Base-by-base conservation (phyloP, 2,113 vertebrate species). In the Oreotrochilus melanogaster region DNA sequence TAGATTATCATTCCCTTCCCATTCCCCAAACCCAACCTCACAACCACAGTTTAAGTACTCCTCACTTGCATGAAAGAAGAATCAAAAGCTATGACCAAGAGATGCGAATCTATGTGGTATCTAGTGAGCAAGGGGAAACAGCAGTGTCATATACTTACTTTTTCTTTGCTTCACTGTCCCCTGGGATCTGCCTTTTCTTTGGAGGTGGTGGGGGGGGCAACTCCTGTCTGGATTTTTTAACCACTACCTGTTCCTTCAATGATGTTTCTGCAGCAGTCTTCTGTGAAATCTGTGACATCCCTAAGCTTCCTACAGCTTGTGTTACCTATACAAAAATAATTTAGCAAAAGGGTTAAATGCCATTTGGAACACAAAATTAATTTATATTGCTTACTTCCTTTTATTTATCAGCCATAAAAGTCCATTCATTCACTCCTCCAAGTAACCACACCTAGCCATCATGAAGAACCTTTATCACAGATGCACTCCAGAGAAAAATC, bases 111-210 rank as follows among this genome's bases (percentile, higher is more conserved):
- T 57, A 22, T 10, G 22, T 8, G 58, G 21, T 31, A 70, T 2
- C 35, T 51, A 76, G 30, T 7, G 7, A 90, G n/a, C 5, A 66
- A 61, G 5, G 10, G 11, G 42, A 89, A 86, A 37, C 2, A 7
- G 7, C 4, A 71, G 24, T 24, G 28, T 23, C 48, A 18, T 11
- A 50, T 56, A 92, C 99, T 98, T 98, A 99, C 99, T 96, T 98
- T 98, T 97, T 98, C 97, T 98, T 98, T 80, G 98, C 97, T 97
- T 99, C 99, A 7, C 74, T 69, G 27, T 99, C 99, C 2, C 97
- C 97, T 27, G 98, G 98, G 88, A 98, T 91, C 97, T 99, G 98
- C 45, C 98, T 98, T 97, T 98, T 99, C 98, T 99, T 99, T 5
- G 98, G 98, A 3, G 98, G 99, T 39, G 99, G 98, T 0, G 99